These are phyloP conservation scores for Folsomia manolachei DNA, from an alignment of 2,888 invertebrate species.

Conservation along the genomic window DNA sequence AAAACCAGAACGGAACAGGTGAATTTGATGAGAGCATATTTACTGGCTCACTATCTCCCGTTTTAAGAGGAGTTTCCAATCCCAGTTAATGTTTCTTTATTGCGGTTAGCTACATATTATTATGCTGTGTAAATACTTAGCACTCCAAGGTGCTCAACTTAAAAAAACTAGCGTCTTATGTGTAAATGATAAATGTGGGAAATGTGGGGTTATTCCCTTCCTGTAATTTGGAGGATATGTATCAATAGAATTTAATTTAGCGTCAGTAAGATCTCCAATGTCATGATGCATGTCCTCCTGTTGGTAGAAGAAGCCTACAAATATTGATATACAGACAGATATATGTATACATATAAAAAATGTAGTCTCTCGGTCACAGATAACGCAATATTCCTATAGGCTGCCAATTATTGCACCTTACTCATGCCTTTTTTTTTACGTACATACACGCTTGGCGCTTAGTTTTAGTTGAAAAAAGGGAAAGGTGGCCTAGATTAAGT, in stretches of 20 bases:
- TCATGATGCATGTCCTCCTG: not conserved
- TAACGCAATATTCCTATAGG: not conserved
- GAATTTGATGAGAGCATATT: too few relatives aligned
- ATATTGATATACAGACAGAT: too few relatives aligned
- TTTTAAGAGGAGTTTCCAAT: not conserved
- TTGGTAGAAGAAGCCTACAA: too few relatives aligned
- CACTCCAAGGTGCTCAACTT: not conserved
- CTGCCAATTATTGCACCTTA: not conserved
- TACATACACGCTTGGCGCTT: not conserved
- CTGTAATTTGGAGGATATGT: conserved; percentile 7
- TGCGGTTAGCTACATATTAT: conserved; percentile 1
- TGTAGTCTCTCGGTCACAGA: not conserved
- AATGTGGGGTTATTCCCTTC: not conserved
- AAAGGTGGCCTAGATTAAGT: conserved; percentile 3
- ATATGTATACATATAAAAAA: too few relatives aligned
- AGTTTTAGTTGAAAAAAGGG: not conserved
- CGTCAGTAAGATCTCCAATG: conserved; percentile 5
- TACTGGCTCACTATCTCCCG: not conserved
- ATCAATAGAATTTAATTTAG: not conserved
- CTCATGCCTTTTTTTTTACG: not conserved
- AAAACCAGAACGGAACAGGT: not conserved
- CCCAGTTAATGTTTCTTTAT: not conserved
- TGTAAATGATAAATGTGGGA: conserved; percentile 2
- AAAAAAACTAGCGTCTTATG: not conserved
- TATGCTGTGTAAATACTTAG: not conserved